Evolutionary conservation across 1,140 invertebrate genomes (phyloP).

Genomic region (Drosophila kikkawai): DNA sequence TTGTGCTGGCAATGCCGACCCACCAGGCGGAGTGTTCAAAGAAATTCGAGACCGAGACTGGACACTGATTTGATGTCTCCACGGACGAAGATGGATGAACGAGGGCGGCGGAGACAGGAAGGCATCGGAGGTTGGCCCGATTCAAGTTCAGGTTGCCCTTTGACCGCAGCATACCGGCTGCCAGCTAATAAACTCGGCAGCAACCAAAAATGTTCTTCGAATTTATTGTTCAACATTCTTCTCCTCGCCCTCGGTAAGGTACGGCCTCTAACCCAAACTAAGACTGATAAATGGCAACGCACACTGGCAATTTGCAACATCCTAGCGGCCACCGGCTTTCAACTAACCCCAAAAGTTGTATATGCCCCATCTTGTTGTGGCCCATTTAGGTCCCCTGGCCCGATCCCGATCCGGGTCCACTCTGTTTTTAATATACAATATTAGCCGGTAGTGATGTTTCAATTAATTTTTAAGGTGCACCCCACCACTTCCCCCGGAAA

Average conservation of each 20-base stretch:
- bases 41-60: constrained; percentile 44
- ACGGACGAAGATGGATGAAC: constrained; percentile 69
- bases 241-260: constrained; percentile 8
- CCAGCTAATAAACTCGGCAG: constrained; percentile 71
- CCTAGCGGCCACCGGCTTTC: background rate
- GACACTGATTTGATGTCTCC: constrained; percentile 66
- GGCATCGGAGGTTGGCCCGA: background rate
- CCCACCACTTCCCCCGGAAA: constrained; percentile 12
- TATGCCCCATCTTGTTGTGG: constrained; percentile 10
- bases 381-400: constrained; percentile 8
- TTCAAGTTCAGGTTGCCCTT: constrained; percentile 55
- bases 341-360: constrained; percentile 30
- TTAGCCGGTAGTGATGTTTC: constrained; percentile 78
- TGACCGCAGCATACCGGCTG: constrained; percentile 73
- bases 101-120: background rate
- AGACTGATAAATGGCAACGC: constrained; percentile 78
- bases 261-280: constrained; percentile 43
- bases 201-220: constrained; percentile 68
- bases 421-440: constrained; percentile 74
- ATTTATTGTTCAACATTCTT: constrained; percentile 79
- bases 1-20: constrained; percentile 59
- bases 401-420: constrained; percentile 8
- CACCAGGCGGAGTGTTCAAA: constrained; percentile 6
- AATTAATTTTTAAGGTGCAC: constrained; percentile 79
- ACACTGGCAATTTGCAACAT: constrained; percentile 70